Evolutionary conservation across 92 coral and sea anemone genomes (phyloP), one percentile per base, ranked within the genome.

Genomic region (Metridium senile): DNA sequence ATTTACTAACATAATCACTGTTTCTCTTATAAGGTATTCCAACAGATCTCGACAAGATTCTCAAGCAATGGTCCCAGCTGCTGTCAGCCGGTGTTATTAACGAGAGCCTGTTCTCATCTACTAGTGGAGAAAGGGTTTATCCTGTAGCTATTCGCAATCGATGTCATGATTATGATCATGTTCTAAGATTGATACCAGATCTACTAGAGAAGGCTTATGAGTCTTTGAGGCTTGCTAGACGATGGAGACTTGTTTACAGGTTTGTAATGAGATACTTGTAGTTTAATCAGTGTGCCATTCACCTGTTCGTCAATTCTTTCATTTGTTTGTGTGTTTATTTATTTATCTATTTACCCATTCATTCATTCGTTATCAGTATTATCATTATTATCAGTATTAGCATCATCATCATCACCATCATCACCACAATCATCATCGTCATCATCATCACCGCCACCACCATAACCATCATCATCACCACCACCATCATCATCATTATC

Each of bases 121-220:
- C 77, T 22, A 94, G 97, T 59, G 85, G 90, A 3, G 93, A 89
- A 27, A 86, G 87, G 25, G 81, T 92, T 53, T 86, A 89, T 32
- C 89, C 95, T 10, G 72, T 92, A 64, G 84, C 86, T 30, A 84
- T 94, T 59, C 84, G 92, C 31, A 90, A 93, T 27, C 77, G 95
- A 32, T 86, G 89, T 31, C 97, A 89, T 70, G 93, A 94, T 57
- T 94, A 79, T 33, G 98, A 94, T 58, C 76, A 88, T 3, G 94
- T 94, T 56, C 67, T 94, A 45, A 79, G 98, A 53, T 71, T 94
- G 6, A 80, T 94, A 78, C 98, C 98, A 1, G 98, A 94, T 75
- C 46, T 94, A 31, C 66, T 85, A n/a, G 97, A 89, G 82, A 94
- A 94, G 49, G 98, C 97, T 4, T 87, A 87, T 67, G 93, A 92